Conservation (phyloP, 2,113 vertebrate genomes). For the Datnioides undecimradiatus region DNA sequence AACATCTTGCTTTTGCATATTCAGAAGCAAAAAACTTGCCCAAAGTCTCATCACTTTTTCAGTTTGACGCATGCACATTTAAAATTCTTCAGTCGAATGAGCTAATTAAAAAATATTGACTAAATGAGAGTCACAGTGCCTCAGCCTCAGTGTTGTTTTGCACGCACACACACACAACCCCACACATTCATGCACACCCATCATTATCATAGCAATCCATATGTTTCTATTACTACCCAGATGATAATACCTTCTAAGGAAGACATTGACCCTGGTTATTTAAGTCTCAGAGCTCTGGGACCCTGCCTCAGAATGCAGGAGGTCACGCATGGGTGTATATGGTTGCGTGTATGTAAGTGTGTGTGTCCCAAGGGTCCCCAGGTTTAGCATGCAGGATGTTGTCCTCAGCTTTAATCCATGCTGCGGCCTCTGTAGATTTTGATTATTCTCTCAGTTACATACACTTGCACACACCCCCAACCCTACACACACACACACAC, state of each 20-base stretch:
- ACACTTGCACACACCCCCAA: too few relatives aligned
- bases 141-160: not conserved
- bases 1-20: constrained; percentile 40
- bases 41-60: constrained; percentile 2
- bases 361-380: constrained; percentile 6
- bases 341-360: not conserved
- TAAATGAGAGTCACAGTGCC: not conserved
- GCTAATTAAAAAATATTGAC: not conserved
- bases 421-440: constrained; percentile 33
- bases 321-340: not conserved
- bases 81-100: constrained; percentile 2
- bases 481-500: constrained; percentile 1
- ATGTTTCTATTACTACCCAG: constrained; percentile 32
- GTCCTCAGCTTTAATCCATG: constrained; percentile 51
- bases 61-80: constrained; percentile 9
- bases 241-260: constrained; percentile 27
- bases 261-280: constrained; percentile 28
- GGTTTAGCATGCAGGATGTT: constrained; percentile 63
- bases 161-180: not conserved
- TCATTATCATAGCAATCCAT: constrained; percentile 2
- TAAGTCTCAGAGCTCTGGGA: not conserved
- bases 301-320: constrained; percentile 11
- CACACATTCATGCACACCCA: too few relatives aligned
- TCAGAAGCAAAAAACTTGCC: constrained; percentile 16
- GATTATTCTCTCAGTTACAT: constrained; percentile 52